Evolutionary conservation across 2,888 invertebrate genomes (phyloP), one percentile per base, ranked within the genome.

Genomic region (Amblyjoppa proteus): DNA sequence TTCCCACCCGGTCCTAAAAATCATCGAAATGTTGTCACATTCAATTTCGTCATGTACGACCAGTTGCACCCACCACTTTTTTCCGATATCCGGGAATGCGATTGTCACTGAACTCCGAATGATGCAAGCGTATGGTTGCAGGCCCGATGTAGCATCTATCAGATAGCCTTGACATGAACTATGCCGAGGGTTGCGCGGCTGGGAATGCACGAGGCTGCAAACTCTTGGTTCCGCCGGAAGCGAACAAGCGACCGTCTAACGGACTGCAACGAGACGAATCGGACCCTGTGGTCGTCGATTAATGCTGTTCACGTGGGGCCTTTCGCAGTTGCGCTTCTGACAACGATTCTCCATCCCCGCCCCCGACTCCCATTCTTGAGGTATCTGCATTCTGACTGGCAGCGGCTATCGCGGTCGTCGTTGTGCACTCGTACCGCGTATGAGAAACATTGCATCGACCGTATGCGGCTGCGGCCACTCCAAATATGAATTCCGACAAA

Each of bases 251-350:
- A 84, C 84, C 87, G 89, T 9, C 90, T 89, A 89, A 89, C 87
- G 87, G 87, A 89, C 89, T 87, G 90, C 89, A 88, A 88, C 86
- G 86, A 87, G 88, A 89, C 88, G 87, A 89, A 91, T 88, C 88
- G 88, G 88, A 89, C 79, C 66, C 88, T 86, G 88, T 85, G 89
- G 89, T 88, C 88, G 87, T 79, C 87, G 88, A 87, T 90, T 90
- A 88, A 90, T 90, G 89, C 88, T 79, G 80, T 41, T 77, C 88
- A 88, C 86, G 87, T 87, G 81, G 76, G 45, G 74, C 76, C 89
- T 81, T 87, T 87, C 82, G 77, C 88, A 13, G 85, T 82, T 53
- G 69, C 74, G 82, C 81, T 86, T 86, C 74, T 56, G 84, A 85
- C 82, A 81, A 73, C 77, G 61, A 58, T 31, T 58, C 4, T 6